Percentiles rank a stretch among this genome's conserved stretches.
These are phyloP conservation scores for Anolis apletophallus DNA, from an alignment of 2,797 vertebrate genomes.

Conservation along the genomic window DNA sequence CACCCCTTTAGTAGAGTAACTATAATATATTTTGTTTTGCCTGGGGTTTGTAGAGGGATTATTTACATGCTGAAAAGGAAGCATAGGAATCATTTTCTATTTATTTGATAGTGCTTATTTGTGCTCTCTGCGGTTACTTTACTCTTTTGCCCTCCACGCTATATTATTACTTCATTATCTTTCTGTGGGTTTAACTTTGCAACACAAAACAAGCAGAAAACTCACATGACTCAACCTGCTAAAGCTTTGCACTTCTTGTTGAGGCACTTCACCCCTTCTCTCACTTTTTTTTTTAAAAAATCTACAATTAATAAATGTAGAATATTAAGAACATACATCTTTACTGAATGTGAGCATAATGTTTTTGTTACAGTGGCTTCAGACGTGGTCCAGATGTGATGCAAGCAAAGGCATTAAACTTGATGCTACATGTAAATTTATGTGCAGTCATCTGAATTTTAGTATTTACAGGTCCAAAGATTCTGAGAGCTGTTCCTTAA, in stretches of 20 bases:
- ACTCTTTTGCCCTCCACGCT: conserved; percentile 69
- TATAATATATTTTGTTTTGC: background rate
- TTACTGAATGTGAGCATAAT: no score
- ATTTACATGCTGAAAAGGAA: background rate
- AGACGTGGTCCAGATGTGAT: no score
- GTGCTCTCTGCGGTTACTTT: conserved; percentile 31
- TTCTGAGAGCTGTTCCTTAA: no score
- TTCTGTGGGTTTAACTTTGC: conserved; percentile 47
- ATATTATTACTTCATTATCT: conserved; percentile 63
- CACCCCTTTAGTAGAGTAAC: no score
- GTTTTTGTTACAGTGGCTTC: no score
- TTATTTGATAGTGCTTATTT: background rate
- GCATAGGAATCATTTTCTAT: background rate
- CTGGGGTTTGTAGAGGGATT: background rate
- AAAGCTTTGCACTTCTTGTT: conserved; percentile 47
- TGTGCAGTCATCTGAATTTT: no score
- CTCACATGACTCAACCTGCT: conserved; percentile 59
- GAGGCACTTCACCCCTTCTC: background rate
- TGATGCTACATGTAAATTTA: no score
- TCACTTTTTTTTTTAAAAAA: conserved; percentile 37
- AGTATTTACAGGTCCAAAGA: no score
- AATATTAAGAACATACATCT: no score
- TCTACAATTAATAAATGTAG: conserved; percentile 66
- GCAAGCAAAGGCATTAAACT: no score
- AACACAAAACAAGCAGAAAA: conserved; percentile 63